Conservation (phyloP, 2,797 vertebrate species). For the Manis crassicaudata region DNA sequence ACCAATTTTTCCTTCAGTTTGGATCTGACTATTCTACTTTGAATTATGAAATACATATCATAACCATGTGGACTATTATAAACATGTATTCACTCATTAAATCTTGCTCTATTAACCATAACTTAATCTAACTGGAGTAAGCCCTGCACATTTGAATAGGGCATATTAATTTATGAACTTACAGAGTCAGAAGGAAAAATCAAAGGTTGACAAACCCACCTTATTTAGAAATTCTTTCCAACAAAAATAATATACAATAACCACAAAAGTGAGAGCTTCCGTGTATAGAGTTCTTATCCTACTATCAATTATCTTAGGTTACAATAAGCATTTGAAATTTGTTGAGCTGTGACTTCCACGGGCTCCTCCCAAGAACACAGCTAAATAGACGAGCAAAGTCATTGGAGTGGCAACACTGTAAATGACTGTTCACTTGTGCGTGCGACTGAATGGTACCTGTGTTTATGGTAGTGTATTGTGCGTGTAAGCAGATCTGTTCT, state of each 20-base stretch:
- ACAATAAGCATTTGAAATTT: not conserved
- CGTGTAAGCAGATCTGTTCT: not conserved
- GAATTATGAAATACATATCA: not conserved
- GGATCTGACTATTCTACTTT: not conserved
- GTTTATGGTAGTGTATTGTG: not conserved
- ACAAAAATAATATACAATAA: not conserved
- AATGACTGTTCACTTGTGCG: not conserved
- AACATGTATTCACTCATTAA: slow-evolving; percentile 7
- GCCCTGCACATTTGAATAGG: not conserved
- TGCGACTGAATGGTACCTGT: not conserved
- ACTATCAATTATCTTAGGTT: not conserved
- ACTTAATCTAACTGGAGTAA: not conserved
- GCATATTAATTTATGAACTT: not conserved
- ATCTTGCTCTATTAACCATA: not conserved
- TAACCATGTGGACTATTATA: not conserved
- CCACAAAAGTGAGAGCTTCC: not conserved
- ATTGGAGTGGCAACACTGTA: not conserved
- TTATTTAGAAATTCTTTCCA: not conserved
- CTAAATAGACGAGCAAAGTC: not conserved
- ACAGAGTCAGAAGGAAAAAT: not conserved
- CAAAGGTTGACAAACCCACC: not conserved
- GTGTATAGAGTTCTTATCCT: not conserved
- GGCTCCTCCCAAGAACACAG: not conserved
- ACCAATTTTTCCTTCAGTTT: not conserved
- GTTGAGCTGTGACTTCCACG: not conserved